phyloP scores from a whole-genome alignment of 2,888 invertebrate species.

The Cynaeus angustus region DNA sequence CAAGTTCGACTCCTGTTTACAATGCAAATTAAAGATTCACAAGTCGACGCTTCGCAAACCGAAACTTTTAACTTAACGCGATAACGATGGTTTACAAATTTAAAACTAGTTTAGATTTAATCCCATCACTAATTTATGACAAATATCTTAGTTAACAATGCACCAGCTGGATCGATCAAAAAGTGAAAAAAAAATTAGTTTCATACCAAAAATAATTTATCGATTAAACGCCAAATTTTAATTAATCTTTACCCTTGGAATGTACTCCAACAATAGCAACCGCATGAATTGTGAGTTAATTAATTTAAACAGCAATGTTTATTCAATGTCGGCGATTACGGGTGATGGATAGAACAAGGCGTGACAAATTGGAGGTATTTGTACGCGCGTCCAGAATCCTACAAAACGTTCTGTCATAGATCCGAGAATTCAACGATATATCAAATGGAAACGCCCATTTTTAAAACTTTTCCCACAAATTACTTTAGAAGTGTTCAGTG shows the following conservation, averaged over 20 bases:
- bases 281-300: slow-evolving; percentile 15
- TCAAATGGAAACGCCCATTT: slow-evolving; percentile 30
- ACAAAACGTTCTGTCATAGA: slow-evolving; percentile 23
- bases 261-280: background rate
- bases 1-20: slow-evolving; percentile 23
- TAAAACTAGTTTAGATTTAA: no score
- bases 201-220: background rate
- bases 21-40: slow-evolving; percentile 32
- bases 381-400: slow-evolving; percentile 19
- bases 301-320: slow-evolving; percentile 19
- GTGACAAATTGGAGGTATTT: slow-evolving; percentile 31
- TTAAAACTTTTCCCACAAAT: slow-evolving; percentile 29
- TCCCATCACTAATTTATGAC: no score
- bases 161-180: no score
- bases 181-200: background rate
- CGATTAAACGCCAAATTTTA: background rate
- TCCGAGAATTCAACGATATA: slow-evolving; percentile 22
- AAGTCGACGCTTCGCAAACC: slow-evolving; percentile 14
- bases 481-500: background rate
- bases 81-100: slow-evolving; percentile 7
- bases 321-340: slow-evolving; percentile 6
- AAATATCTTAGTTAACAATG: no score
- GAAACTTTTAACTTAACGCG: slow-evolving; percentile 14
- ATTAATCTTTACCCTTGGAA: background rate
- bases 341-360: slow-evolving; percentile 22